Evolutionary conservation across 2,888 invertebrate genomes (phyloP).

Genomic region (Plagiodera versicolora): DNA sequence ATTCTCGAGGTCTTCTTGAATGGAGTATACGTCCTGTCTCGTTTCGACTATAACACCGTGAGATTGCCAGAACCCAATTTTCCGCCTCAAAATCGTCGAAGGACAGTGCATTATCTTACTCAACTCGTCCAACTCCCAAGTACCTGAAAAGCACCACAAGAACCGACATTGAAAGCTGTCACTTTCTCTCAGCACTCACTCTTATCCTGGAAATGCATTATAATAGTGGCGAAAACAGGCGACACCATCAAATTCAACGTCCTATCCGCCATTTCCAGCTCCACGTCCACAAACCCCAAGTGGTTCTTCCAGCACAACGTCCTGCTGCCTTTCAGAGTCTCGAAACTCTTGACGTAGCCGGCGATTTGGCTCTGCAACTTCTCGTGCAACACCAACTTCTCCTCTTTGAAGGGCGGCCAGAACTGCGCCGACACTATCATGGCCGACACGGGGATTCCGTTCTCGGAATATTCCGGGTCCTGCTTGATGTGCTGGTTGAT

Average conservation of each 20-base stretch:
- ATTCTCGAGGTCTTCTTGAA: conserved; percentile 68
- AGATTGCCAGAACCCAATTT: conserved; percentile 94
- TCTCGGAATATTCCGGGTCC: conserved; percentile 61
- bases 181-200: conserved; percentile 62
- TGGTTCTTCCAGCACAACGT: conserved; percentile 94
- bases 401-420: conserved; percentile 97
- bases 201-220: conserved; percentile 90
- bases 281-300: conserved; percentile 86
- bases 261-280: conserved; percentile 83
- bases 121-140: conserved; percentile 86
- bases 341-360: conserved; percentile 86
- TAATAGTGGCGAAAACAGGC: conserved; percentile 91
- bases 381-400: conserved; percentile 83
- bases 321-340: conserved; percentile 87
- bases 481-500: conserved; percentile 86
- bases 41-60: conserved; percentile 83
- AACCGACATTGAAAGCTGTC: neutral
- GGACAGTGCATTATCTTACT: conserved; percentile 87
- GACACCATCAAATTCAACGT: conserved; percentile 78
- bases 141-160: conserved; percentile 55
- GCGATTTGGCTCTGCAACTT: conserved; percentile 79
- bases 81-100: conserved; percentile 78
- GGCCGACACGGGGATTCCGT: conserved; percentile 69
- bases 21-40: conserved; percentile 70
- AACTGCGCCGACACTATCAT: conserved; percentile 97